phyloP scores from a whole-genome alignment of 2,797 vertebrate genomes.

The Clarias fuscus region DNA sequence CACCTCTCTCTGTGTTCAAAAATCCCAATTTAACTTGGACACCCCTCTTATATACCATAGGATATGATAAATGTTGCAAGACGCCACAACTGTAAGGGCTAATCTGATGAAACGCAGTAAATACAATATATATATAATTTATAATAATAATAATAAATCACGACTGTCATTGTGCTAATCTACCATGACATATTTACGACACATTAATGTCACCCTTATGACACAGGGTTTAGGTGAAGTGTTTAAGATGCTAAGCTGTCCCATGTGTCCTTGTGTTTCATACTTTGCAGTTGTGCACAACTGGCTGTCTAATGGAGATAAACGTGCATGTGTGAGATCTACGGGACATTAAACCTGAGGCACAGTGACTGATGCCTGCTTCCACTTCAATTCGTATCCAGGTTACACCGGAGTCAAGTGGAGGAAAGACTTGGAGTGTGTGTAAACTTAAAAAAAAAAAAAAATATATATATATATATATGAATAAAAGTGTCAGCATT shows the following conservation, averaged over 20 bases:
- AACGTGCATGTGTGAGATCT: slow-evolving; percentile 32
- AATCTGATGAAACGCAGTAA: too few species aligned
- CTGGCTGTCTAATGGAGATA: slow-evolving; percentile 40
- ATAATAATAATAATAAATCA: too few species aligned
- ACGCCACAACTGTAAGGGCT: not conserved
- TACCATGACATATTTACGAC: not conserved
- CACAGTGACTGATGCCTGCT: slow-evolving; percentile 60
- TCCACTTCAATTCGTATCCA: slow-evolving; percentile 34
- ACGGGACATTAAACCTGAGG: slow-evolving; percentile 64
- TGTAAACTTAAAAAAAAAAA: slow-evolving; percentile 1
- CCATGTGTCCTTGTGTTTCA: slow-evolving; percentile 29
- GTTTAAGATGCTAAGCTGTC: not conserved
- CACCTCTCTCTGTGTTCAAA: too few species aligned
- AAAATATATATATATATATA: too few species aligned
- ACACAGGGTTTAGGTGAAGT: not conserved
- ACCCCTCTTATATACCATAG: not conserved
- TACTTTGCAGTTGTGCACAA: slow-evolving; percentile 28
- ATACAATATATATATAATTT: not conserved
- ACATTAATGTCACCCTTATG: not conserved
- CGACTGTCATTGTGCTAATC: not conserved
- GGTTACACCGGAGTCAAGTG: slow-evolving; percentile 20
- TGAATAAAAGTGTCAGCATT: slow-evolving; percentile 9
- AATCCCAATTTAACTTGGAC: too few species aligned
- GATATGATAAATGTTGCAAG: not conserved
- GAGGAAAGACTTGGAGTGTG: slow-evolving; percentile 16